Conservation (phyloP, 1,140 invertebrate species). For the Periplaneta americana region DNA sequence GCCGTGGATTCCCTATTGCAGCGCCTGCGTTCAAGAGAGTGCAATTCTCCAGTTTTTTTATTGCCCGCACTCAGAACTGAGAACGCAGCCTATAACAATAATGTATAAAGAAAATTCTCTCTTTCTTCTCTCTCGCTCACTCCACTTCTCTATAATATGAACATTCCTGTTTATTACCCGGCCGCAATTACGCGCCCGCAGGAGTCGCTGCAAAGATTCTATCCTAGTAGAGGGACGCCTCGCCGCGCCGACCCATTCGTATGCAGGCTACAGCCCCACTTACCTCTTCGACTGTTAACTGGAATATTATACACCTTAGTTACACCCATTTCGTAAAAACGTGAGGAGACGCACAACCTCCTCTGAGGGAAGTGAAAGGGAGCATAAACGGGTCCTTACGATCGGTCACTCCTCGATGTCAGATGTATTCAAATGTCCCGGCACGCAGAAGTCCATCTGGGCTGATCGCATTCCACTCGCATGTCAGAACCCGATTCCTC, state of each 20-base stretch:
- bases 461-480: too few relatives aligned
- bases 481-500: too few relatives aligned
- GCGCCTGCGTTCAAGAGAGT: too few relatives aligned
- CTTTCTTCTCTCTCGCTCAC: neutral
- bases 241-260: neutral
- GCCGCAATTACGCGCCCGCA: neutral
- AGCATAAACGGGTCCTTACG: neutral
- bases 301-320: neutral
- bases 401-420: neutral
- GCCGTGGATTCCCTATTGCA: too few relatives aligned
- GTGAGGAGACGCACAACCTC: neutral
- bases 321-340: neutral
- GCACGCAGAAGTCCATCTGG: too few relatives aligned
- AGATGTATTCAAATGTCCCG: too few relatives aligned
- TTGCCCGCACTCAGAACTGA: neutral
- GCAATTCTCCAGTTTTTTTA: neutral
- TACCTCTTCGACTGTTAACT: neutral
- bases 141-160: constrained; percentile 3
- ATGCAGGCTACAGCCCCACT: neutral
- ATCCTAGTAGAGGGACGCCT: neutral
- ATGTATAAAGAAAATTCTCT: neutral
- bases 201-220: neutral
- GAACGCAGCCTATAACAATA: neutral
- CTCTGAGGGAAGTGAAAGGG: neutral
- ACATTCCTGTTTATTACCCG: constrained; percentile 10